Conservation (phyloP, 2,113 vertebrate species). For the Cyanoderma ruficeps region DNA sequence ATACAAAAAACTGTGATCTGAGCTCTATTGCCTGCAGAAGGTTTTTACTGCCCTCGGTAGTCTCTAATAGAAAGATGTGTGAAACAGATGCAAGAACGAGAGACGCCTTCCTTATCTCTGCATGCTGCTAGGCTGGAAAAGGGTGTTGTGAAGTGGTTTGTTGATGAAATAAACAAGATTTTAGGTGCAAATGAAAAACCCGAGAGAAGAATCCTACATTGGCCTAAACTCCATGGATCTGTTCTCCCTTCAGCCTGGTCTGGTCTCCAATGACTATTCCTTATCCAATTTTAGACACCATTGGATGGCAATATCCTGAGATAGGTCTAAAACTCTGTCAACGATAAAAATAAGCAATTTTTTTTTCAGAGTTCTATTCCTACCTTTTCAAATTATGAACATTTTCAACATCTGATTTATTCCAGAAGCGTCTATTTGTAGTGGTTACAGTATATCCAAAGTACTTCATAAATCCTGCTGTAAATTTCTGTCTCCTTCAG, state of each 20-base stretch:
- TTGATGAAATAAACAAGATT: background rate
- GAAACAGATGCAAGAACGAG: background rate
- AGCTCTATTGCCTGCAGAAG: background rate
- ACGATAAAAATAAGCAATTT: background rate
- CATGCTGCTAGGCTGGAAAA: background rate
- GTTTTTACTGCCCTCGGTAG: background rate
- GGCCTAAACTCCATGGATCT: background rate
- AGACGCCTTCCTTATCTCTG: background rate
- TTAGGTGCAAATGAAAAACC: background rate
- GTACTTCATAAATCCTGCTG: background rate
- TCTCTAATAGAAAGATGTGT: background rate
- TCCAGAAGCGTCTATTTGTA: background rate
- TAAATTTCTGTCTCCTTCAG: background rate
- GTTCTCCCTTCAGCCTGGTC: background rate
- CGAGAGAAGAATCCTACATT: background rate
- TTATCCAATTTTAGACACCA: background rate
- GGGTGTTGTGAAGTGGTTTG: background rate
- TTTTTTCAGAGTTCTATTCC: background rate
- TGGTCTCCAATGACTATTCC: background rate
- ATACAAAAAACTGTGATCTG: background rate
- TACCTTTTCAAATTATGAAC: background rate
- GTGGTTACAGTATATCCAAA: background rate
- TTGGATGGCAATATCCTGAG: background rate
- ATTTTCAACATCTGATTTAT: background rate
- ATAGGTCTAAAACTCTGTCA: background rate